Evolutionary conservation across 2,888 invertebrate species (phyloP).

Genomic region (Ophion ventricosus): DNA sequence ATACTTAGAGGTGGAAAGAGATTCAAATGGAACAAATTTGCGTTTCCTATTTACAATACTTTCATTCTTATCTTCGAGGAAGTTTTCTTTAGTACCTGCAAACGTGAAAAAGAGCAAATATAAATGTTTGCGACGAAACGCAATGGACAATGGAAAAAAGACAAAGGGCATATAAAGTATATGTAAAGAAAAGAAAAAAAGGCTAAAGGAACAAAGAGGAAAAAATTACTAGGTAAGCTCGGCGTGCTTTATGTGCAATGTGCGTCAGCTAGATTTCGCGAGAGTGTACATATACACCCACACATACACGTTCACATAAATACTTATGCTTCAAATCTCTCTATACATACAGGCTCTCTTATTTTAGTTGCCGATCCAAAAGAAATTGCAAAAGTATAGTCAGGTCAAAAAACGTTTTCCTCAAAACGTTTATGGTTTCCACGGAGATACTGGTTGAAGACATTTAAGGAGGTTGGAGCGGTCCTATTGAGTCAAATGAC

Average conservation of each 20-base stretch:
- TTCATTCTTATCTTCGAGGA: not conserved
- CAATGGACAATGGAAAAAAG: not conserved
- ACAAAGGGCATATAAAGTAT: not conserved
- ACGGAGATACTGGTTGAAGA: too few relatives aligned
- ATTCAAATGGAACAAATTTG: not conserved
- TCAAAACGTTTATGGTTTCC: too few relatives aligned
- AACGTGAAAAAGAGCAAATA: not conserved
- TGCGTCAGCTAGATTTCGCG: conserved; percentile 24
- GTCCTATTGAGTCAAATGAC: too few relatives aligned
- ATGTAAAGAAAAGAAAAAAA: not conserved
- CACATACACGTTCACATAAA: not conserved
- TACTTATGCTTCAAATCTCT: conserved; percentile 5
- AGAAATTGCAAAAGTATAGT: not conserved
- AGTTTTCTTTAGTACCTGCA: not conserved
- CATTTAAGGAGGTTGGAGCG: too few relatives aligned
- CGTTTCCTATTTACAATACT: not conserved
- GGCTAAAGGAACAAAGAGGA: conserved; percentile 14
- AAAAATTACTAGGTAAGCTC: conserved; percentile 34
- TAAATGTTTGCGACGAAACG: not conserved
- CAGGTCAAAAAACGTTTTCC: not conserved
- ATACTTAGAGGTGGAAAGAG: not conserved
- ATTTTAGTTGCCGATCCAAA: not conserved
- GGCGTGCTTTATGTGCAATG: conserved; percentile 32
- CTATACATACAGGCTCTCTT: not conserved
- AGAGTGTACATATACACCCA: not conserved